Base-by-base conservation (phyloP, 2,113 vertebrate genomes). In the Axis porcinus region DNA sequence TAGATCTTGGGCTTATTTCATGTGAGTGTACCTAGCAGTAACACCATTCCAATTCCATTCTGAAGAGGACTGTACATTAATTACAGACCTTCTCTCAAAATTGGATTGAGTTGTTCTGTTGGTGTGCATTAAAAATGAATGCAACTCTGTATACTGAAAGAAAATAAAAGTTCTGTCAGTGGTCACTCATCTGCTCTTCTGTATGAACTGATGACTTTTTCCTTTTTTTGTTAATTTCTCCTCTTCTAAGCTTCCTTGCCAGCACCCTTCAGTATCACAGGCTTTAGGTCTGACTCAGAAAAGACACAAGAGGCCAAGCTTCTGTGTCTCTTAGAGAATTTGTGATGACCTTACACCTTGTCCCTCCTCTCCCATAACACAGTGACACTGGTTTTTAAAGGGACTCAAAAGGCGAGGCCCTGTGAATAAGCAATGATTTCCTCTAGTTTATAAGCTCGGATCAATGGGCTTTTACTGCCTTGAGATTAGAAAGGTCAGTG, bases 101-200 rank as follows among this genome's bases (percentile, higher is more conserved):
- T 16, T 47, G 2, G 16, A 30, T 62, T 0, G 1, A 9, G 45
- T 84, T 55, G 33, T 50, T 92, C 1, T 62, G 1, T 87, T 50
- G 2, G 40, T 30, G 1, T 86, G 89, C 89, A 97, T 97, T 89
- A 86, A 96, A 98, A 60, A 64, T 30, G 28, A 96, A 14, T 91
- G 58, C 5, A 57, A 91, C 52, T 91, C 45, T 47, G 82, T 36
- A 43, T 81, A 70, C 23, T 82, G 33, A 55, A 5, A 54, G 88
- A 94, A 89, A 81, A 76, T 27, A 30, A 23, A 8, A 1, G 4
- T 58, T 94, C 58, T 91, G 17, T 91, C 83, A 60, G 47, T 43
- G 76, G 52, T 30, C 60, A 54, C 30, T 78, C 33, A 27, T 89
- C 50, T 78, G 8, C 76, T 43, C 82, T 91, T 85, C 47, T 84